A percentile compares a stretch with the other conserved stretches of the same genome.
These are phyloP conservation scores for Philaethria dido DNA, from an alignment of 2,888 invertebrate species.

Conservation along the genomic window DNA sequence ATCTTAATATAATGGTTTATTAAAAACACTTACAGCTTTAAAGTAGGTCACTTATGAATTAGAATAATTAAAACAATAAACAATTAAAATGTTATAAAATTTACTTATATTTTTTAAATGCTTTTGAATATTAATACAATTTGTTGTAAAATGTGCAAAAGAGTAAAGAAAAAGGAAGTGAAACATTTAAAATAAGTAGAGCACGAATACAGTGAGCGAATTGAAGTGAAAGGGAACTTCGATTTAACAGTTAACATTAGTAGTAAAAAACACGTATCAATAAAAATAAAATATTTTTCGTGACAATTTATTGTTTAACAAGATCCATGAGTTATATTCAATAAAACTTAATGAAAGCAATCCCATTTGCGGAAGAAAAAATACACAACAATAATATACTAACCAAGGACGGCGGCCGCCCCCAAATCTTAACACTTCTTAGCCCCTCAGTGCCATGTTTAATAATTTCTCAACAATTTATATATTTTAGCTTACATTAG, in stretches of 20 bases:
- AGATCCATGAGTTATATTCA: background rate
- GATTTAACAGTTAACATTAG: constrained; percentile 29
- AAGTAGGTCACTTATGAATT: constrained; percentile 23
- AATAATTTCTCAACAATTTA: constrained; percentile 49
- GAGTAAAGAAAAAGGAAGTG: constrained; percentile 37
- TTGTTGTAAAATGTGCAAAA: constrained; percentile 10
- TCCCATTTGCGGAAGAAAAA: constrained; percentile 51
- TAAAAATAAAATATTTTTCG: background rate
- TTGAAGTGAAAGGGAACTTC: constrained; percentile 80
- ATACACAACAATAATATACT: constrained; percentile 57
- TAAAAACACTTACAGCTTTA: constrained; percentile 9
- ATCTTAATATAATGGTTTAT: constrained; percentile 1
- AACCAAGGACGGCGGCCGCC: constrained; percentile 66
- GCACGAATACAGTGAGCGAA: constrained; percentile 79
- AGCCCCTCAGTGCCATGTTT: constrained; percentile 71
- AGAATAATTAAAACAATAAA: constrained; percentile 10
- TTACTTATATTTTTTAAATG: background rate
- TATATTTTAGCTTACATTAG: constrained; percentile 57
- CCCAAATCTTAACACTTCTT: constrained; percentile 58
- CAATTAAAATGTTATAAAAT: constrained; percentile 5
- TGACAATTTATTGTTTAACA: background rate
- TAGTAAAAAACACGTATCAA: constrained; percentile 23
- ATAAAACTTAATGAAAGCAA: constrained; percentile 44
- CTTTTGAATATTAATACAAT: background rate
- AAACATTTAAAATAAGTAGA: constrained; percentile 67